Conservation (phyloP, 30 jellyfish, hydroid and myxozoan genomes). For the Hydra vulgaris region DNA sequence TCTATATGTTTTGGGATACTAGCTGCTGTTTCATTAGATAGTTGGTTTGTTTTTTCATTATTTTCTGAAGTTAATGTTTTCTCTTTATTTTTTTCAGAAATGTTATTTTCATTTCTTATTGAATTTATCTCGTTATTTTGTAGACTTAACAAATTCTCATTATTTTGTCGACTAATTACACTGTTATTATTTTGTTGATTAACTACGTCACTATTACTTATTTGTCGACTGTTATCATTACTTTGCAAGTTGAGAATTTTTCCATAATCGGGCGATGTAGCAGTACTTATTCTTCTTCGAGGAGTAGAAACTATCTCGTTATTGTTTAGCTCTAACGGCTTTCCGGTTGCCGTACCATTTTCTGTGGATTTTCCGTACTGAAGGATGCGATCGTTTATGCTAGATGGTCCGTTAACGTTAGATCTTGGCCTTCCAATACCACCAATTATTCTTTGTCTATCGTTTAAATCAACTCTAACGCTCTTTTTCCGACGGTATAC, state of each 20-base stretch:
- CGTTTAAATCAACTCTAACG: background rate
- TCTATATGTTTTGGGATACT: too few relatives aligned
- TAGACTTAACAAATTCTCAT: background rate
- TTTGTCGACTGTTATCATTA: background rate
- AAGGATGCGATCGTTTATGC: conserved; percentile 16
- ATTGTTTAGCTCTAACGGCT: background rate
- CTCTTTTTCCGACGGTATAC: conserved; percentile 21
- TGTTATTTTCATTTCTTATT: background rate
- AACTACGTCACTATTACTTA: conserved; percentile 4
- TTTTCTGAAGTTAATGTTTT: background rate
- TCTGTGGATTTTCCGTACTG: conserved; percentile 15
- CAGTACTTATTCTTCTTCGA: background rate
- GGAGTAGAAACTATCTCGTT: background rate
- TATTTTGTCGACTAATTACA: background rate
- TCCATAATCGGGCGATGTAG: background rate
- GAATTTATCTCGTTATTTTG: too few relatives aligned
- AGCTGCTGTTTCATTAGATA: too few relatives aligned
- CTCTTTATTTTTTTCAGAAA: background rate
- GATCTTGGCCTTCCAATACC: conserved; percentile 16
- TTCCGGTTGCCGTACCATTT: background rate
- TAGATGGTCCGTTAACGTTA: background rate
- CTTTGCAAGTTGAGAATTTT: background rate
- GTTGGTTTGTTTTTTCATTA: background rate
- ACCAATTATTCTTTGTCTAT: conserved; percentile 24
- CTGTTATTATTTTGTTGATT: background rate